Conservation (phyloP, 2,797 vertebrate genomes). For the Neopelma chrysocephalum region DNA sequence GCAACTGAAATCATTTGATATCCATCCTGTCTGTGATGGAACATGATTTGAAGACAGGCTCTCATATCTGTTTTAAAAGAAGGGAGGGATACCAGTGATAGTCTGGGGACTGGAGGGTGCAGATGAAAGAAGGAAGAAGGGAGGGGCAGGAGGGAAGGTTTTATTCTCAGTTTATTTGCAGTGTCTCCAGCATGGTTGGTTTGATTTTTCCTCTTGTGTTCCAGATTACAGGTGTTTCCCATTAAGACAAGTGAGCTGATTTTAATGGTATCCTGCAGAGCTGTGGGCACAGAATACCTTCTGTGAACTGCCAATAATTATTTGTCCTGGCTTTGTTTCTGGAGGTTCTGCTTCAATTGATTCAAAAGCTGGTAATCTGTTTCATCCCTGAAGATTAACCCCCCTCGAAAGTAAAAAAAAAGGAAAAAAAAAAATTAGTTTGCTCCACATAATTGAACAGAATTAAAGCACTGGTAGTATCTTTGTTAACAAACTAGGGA, state of each 20-base stretch:
- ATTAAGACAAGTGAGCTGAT: slow-evolving; percentile 75
- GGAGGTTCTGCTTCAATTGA: slow-evolving; percentile 74
- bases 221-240: slow-evolving; percentile 77
- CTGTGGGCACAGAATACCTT: slow-evolving; percentile 69
- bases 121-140: slow-evolving; percentile 24
- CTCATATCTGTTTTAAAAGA: slow-evolving; percentile 64
- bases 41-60: slow-evolving; percentile 51
- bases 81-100: slow-evolving; percentile 3
- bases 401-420: background rate
- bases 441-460: slow-evolving; percentile 64
- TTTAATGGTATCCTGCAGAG: slow-evolving; percentile 74
- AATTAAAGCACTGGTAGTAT: slow-evolving; percentile 66
- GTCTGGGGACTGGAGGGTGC: background rate
- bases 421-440: background rate
- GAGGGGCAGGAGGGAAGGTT: background rate
- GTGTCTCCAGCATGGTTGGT: slow-evolving; percentile 60
- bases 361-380: slow-evolving; percentile 81
- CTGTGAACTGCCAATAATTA: slow-evolving; percentile 79
- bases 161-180: slow-evolving; percentile 75
- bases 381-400: slow-evolving; percentile 79
- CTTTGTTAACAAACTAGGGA: slow-evolving; percentile 68
- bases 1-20: slow-evolving; percentile 44
- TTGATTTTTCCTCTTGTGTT: slow-evolving; percentile 68
- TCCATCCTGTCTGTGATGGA: slow-evolving; percentile 39
- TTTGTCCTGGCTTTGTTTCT: slow-evolving; percentile 81